A percentile compares a stretch with the other conserved stretches of the same genome.
Evolutionary conservation across 2,113 vertebrate genomes (phyloP).

Genomic region (Pseudorhombus dupliciocellatus): DNA sequence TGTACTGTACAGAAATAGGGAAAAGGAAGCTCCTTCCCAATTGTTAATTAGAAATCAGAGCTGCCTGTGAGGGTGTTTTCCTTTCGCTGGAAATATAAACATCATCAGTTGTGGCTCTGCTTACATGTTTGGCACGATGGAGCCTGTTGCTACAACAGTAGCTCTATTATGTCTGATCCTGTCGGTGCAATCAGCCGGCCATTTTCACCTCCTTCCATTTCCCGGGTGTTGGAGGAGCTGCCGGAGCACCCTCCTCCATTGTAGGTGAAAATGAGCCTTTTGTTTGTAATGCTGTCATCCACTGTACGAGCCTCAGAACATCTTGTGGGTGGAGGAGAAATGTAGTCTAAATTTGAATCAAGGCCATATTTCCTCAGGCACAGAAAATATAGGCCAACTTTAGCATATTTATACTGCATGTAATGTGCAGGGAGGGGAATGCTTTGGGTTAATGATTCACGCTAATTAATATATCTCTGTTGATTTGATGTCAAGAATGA

Average conservation of each 20-base stretch:
- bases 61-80: neutral
- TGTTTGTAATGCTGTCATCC: conserved; percentile 43
- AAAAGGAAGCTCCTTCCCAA: neutral
- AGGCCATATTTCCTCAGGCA: conserved; percentile 68
- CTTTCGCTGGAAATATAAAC: conserved; percentile 21
- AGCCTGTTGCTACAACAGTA: conserved; percentile 42
- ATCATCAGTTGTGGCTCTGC: conserved; percentile 1
- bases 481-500: neutral
- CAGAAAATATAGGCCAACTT: conserved; percentile 66
- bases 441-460: conserved; percentile 16
- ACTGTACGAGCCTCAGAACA: conserved; percentile 19
- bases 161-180: conserved; percentile 25
- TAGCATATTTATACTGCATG: conserved; percentile 47
- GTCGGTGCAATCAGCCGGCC: conserved; percentile 28
- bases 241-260: neutral
- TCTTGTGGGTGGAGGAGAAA: conserved; percentile 66
- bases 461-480: conserved; percentile 20
- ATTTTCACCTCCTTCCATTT: conserved; percentile 24
- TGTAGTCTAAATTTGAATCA: conserved; percentile 65
- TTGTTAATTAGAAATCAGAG: neutral
- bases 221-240: conserved; percentile 41
- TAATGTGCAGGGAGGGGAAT: conserved; percentile 15
- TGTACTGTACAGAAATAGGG: neutral
- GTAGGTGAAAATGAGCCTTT: conserved; percentile 34
- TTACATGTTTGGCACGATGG: conserved; percentile 8